Evolutionary conservation across 2,113 vertebrate genomes (phyloP), one percentile per base, ranked within the genome.

Genomic region (Cheilinus undulatus): DNA sequence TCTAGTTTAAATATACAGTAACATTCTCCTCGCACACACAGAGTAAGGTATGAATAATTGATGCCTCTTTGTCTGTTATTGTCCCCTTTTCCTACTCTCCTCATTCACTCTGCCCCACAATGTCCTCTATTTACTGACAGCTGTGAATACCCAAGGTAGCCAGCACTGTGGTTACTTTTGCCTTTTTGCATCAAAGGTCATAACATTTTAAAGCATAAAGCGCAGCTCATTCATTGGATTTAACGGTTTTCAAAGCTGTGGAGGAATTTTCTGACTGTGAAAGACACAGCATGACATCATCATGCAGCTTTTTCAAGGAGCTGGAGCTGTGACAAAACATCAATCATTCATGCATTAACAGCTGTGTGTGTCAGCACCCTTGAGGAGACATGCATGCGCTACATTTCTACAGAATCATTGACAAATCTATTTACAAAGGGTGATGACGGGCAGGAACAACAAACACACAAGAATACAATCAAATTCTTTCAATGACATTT

Each of bases 31-130:
- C 49, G 43, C 40, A 50, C 62, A 27, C 2, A 24, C 67, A 69
- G 56, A 6, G 60, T 50, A n/a, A n/a, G n/a, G 17, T 62, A 69
- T 85, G 49, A 86, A 81, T 78, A 78, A 86, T 78, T 72, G 62
- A 83, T 83, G 42, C 9, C 19, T 69, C 40, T 61, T 68, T 77
- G 43, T 75, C 30, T 75, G 26, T 66, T 69, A 38, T 27, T 40
- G 62, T 72, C 38, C 48, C 24, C 12, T 22, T 78, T 75, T 54
- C 15, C 49, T 57, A 50, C 20, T 66, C 57, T 50, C 43, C 24
- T 75, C 58, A 49, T 43, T 69, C 50, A 50, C 40, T 65, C 5
- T 40, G 30, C 24, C 24, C 53, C 58, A 60, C 34, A 73, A 7
- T 85, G 54, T 61, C n/a, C 34, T 62, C 5, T 20, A 22, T 45